These are phyloP conservation scores for Drosophila mauritiana DNA, from an alignment of 1,140 invertebrate genomes.

Conservation along the genomic window DNA sequence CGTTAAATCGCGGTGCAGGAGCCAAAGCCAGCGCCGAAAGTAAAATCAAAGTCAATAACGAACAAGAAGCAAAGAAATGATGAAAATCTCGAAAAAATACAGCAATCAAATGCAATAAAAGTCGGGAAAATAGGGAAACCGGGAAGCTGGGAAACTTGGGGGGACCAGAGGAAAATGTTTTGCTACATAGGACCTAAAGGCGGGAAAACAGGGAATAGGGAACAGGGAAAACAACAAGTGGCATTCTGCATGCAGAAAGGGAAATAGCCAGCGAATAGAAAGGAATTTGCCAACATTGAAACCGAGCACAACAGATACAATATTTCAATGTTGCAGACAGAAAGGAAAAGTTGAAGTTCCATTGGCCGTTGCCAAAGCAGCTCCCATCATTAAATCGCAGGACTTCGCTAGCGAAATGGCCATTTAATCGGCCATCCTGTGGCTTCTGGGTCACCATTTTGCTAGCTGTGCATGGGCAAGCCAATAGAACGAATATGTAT, in stretches of 20 bases:
- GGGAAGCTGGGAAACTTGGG: not conserved
- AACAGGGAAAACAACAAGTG: conserved; percentile 17
- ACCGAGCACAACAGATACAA: not conserved
- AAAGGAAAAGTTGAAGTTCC: not conserved
- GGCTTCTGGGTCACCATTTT: too few relatives aligned
- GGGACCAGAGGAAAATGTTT: not conserved
- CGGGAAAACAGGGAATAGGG: not conserved
- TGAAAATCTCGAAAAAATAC: conserved; percentile 28
- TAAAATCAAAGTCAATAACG: conserved; percentile 76
- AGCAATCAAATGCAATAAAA: conserved; percentile 72
- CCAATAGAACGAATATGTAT: too few relatives aligned
- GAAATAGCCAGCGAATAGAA: not conserved
- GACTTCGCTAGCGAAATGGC: too few relatives aligned
- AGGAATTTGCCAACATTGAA: not conserved
- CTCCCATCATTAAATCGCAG: too few relatives aligned
- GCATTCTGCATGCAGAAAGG: not conserved
- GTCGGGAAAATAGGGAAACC: conserved; percentile 20
- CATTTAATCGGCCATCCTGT: too few relatives aligned
- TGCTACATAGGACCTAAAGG: not conserved
- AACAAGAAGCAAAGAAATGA: conserved; percentile 34
- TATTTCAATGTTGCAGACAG: not conserved
- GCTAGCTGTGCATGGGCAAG: too few relatives aligned
- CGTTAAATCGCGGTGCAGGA: conserved; percentile 56
- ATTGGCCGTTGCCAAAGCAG: not conserved
- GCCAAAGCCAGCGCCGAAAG: conserved; percentile 64